A percentile compares a stretch with the other conserved stretches of the same genome.
These are phyloP conservation scores for Drosophila nigromelanica DNA, from an alignment of 1,140 invertebrate genomes.

Conservation along the genomic window DNA sequence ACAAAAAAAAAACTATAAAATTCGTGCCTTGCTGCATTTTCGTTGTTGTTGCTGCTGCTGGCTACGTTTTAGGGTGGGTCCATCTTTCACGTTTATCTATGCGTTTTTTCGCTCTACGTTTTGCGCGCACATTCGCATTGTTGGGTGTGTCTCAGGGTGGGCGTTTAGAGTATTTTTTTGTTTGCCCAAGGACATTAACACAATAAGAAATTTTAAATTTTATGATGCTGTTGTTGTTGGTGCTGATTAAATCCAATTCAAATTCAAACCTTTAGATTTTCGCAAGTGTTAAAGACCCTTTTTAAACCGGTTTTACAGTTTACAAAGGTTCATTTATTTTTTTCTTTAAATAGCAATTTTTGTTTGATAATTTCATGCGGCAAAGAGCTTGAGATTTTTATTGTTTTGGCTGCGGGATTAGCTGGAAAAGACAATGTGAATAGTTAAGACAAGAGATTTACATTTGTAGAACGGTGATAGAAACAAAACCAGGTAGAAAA, in stretches of 20 bases:
- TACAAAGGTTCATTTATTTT: not conserved
- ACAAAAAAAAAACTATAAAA: constrained; percentile 42
- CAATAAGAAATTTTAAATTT: constrained; percentile 1
- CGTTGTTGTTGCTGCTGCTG: constrained; percentile 8
- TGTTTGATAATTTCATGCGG: constrained; percentile 68
- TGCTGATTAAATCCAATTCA: constrained; percentile 7
- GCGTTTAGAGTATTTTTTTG: constrained; percentile 23
- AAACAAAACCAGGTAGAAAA: constrained; percentile 12
- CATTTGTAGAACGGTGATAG: constrained; percentile 13
- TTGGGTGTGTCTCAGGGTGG: constrained; percentile 50
- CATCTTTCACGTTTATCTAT: constrained; percentile 42
- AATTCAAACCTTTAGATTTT: constrained; percentile 14
- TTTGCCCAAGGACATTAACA: constrained; percentile 41
- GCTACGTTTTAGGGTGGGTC: constrained; percentile 64
- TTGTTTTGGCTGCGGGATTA: constrained; percentile 18
- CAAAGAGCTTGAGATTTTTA: constrained; percentile 9
- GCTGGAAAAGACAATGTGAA: constrained; percentile 2
- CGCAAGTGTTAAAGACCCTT: constrained; percentile 40
- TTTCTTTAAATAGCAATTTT: constrained; percentile 44
- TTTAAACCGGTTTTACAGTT: constrained; percentile 41
- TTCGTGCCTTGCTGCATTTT: constrained; percentile 48
- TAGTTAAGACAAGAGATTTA: constrained; percentile 21
- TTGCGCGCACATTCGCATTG: constrained; percentile 65
- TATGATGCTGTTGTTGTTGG: constrained; percentile 4
- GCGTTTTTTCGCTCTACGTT: constrained; percentile 48